Percentiles rank a stretch among this genome's conserved stretches.
These are phyloP conservation scores for Microtus ochrogaster DNA, from an alignment of 2,113 vertebrate genomes.

Conservation along the genomic window DNA sequence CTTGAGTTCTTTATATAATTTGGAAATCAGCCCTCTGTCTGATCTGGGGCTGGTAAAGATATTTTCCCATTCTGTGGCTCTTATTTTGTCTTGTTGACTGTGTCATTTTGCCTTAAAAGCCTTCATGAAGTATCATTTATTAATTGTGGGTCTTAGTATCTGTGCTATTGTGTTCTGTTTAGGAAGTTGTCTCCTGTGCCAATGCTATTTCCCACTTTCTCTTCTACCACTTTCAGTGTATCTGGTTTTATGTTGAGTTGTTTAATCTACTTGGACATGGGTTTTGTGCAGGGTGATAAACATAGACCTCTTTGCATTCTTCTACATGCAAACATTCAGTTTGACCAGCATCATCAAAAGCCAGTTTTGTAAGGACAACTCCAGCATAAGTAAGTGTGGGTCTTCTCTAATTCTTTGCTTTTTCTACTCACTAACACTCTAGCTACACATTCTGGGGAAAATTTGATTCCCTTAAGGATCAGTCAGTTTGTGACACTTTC, in stretches of 20 bases:
- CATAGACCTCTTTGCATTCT: neutral
- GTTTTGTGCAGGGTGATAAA: neutral
- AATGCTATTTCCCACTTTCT: neutral
- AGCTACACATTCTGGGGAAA: rapidly evolving
- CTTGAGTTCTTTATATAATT: too few species aligned
- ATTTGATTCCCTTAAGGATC: neutral
- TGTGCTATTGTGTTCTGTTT: neutral
- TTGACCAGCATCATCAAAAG: neutral
- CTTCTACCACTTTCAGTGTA: neutral
- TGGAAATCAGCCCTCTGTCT: too few species aligned
- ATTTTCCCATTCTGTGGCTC: neutral
- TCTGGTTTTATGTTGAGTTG: neutral
- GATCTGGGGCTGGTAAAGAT: neutral
- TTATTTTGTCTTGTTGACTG: neutral
- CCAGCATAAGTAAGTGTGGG: neutral
- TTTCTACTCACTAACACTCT: neutral
- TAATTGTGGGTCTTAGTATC: neutral
- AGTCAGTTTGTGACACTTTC: neutral
- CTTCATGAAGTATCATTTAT: neutral
- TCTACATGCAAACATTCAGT: neutral
- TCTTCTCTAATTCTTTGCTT: neutral
- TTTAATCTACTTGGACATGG: neutral
- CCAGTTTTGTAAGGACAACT: neutral
- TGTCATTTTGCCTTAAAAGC: neutral
- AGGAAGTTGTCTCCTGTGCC: neutral